Base-by-base conservation (phyloP, 2,888 invertebrate species). In the Villa cingulata region DNA sequence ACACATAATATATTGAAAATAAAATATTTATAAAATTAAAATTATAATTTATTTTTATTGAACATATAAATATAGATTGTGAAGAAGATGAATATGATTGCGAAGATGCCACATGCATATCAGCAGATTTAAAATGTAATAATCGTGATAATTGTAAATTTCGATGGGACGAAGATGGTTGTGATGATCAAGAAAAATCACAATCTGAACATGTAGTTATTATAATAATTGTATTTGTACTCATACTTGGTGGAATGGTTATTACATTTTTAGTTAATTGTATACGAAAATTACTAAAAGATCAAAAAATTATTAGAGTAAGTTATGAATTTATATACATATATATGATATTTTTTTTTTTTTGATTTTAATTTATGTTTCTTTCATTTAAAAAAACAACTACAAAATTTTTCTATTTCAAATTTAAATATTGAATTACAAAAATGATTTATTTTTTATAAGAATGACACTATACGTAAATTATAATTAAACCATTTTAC, bases 231-330 rank as follows among this genome's bases (percentile, higher is more conserved):
- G 84, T 92, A 49, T 91, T 91, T 67, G 85, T 86, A 19, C 71
- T 89, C 48, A 88, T 92, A 53, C 75, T 92, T 46, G 81, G 84
- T 38, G 88, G 89, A 27, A 87, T 92, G 84, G 85, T 86, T 62
- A 80, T 86, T 62, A 86, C 89, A 38, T 88, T 91, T 68, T 75
- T 90, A 53, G 86, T 86, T 71, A 90, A 89, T 62, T 91, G 91
- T 68, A 76, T 86, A 55, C 77, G 83, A 56, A 91, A 92, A 64
- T 76, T 92, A 37, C 78, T 87, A 59, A 80, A 85, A 63, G 90
- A 91, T 71, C 89, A 88, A 62, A 79, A 82, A 59, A 82, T 86
- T 58, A 89, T 89, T 59, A 83, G 86, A 78, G 89, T 88, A 69
- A 74, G 76, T 69, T n/a, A n/a, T n/a, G n/a, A n/a, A n/a, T n/a